Base-by-base conservation (phyloP, 2,888 invertebrate genomes). In the Acleris holmiana region DNA sequence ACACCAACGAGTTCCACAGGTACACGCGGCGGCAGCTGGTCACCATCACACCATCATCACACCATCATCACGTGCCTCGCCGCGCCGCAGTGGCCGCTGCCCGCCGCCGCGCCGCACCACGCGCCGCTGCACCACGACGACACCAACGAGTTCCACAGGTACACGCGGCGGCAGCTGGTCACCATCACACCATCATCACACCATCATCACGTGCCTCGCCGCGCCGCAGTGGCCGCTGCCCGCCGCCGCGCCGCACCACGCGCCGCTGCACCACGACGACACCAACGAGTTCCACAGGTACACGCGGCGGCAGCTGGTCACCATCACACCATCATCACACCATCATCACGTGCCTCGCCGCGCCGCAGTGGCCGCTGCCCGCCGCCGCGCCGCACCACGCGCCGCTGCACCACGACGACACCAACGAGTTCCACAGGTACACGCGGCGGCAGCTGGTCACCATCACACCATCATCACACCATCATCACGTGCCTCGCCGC, bases 41-140 rank as follows among this genome's bases (percentile, higher is more conserved):
- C n/a, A n/a, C n/a, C n/a, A n/a, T n/a, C n/a, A n/a, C n/a, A n/a
- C n/a, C n/a, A n/a, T n/a, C n/a, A n/a, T n/a, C n/a, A n/a, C n/a
- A n/a, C n/a, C n/a, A n/a, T n/a, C n/a, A n/a, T n/a, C n/a, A n/a
- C n/a, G n/a, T n/a, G n/a, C n/a, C n/a, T n/a, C n/a, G n/a, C n/a
- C n/a, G n/a, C n/a, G n/a, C n/a, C n/a, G n/a, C n/a, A n/a, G n/a
- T n/a, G n/a, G n/a, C n/a, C n/a, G n/a, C n/a, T n/a, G n/a, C n/a
- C n/a, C n/a, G n/a, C n/a, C n/a, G n/a, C n/a, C n/a, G n/a, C n/a
- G 15, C 98, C 98, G 29, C 95, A 96, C 56, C 99, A 99, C 86
- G 98, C 98, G 64, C 98, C 99, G 17, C 97, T 98, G 93, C 98
- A 98, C 84, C 96, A 99, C 0, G 99, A 99, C 84, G 99, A 99